Evolutionary conservation across 2,888 invertebrate genomes (phyloP).

Genomic region (Platycnemis pennipes): DNA sequence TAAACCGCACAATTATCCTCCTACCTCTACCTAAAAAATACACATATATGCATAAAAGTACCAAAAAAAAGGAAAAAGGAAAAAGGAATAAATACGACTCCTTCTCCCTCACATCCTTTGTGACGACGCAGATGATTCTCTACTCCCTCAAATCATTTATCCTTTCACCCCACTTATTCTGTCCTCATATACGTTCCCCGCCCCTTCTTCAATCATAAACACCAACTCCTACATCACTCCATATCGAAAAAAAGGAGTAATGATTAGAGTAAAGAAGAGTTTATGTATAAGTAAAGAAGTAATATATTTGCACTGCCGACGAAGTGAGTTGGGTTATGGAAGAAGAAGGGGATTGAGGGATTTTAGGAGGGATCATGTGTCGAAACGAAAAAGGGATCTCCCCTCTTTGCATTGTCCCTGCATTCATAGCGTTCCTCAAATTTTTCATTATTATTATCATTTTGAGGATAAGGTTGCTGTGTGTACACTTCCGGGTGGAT

Average conservation of each 20-base stretch:
- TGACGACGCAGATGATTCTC: conserved; percentile 13
- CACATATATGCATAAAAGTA: not conserved
- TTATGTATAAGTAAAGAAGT: too few species aligned
- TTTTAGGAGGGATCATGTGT: not conserved
- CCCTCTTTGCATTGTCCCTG: not conserved
- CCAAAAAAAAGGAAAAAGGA: not conserved
- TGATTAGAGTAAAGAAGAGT: too few species aligned
- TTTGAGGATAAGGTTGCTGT: conserved; percentile 32
- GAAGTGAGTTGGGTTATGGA: too few species aligned
- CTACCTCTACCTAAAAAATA: not conserved
- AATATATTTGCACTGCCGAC: too few species aligned
- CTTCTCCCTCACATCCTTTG: not conserved
- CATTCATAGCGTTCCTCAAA: not conserved
- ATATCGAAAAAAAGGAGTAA: too few species aligned
- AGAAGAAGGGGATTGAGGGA: not conserved
- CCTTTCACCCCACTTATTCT: too few species aligned
- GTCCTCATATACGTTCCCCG: not conserved
- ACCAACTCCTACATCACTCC: too few species aligned
- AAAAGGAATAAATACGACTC: not conserved
- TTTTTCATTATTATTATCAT: not conserved
- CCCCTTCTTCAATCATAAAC: too few species aligned
- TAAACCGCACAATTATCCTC: not conserved
- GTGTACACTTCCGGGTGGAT: not conserved
- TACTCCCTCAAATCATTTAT: not conserved
- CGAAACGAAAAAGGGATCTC: not conserved